phyloP scores from a whole-genome alignment of 1,140 invertebrate genomes.

The Drosophila nannoptera region DNA sequence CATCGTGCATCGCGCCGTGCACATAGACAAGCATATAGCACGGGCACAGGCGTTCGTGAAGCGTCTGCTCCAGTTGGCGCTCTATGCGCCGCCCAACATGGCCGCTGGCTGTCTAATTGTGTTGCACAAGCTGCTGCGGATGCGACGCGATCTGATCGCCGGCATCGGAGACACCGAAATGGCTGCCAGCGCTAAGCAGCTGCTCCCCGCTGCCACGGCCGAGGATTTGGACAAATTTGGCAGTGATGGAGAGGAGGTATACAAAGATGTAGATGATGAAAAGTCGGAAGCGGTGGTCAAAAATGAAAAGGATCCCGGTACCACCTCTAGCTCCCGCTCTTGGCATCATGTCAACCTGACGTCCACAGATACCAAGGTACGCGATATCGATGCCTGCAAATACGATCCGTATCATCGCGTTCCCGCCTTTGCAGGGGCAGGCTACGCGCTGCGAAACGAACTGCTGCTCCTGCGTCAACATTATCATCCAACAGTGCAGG shows the following conservation, averaged over 20 bases:
- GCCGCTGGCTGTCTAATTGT: constrained; percentile 76
- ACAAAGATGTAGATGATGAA: constrained; percentile 80
- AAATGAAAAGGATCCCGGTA: not conserved
- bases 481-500: constrained; percentile 93
- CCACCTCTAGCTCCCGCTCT: constrained; percentile 27
- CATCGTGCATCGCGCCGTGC: constrained; percentile 91
- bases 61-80: constrained; percentile 88
- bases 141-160: constrained; percentile 57
- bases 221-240: constrained; percentile 76
- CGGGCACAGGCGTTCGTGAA: constrained; percentile 93
- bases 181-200: constrained; percentile 2
- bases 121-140: constrained; percentile 72
- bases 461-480: constrained; percentile 86
- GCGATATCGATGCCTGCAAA: constrained; percentile 59
- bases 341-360: constrained; percentile 68
- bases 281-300: not conserved
- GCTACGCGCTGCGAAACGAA: constrained; percentile 85
- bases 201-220: constrained; percentile 15
- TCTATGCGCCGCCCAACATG: constrained; percentile 67
- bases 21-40: constrained; percentile 85
- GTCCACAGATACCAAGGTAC: constrained; percentile 46
- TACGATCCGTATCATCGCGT: constrained; percentile 90
- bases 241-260: constrained; percentile 81
- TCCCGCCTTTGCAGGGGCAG: constrained; percentile 89
- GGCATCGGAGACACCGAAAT: constrained; percentile 35